Base-by-base conservation (phyloP, 1,140 invertebrate genomes). In the Contarinia nasturtii region DNA sequence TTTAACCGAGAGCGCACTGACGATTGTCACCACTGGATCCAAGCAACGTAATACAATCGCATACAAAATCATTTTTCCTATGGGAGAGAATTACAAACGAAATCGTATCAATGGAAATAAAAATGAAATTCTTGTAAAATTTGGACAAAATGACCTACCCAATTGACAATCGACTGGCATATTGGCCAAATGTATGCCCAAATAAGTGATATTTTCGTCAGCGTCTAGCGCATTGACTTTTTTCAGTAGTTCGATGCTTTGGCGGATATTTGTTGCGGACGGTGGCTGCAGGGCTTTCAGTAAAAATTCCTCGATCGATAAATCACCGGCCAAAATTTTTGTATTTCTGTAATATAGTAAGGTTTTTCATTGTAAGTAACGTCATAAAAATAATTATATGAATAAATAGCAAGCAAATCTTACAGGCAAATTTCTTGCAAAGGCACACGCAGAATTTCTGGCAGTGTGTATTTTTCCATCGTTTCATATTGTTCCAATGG, bases 11-110 rank as follows among this genome's bases (percentile, higher is more conserved):
- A 97, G 67, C 38, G 79, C 76, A 58, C 88, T 86, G 11, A 89
- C 88, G 43, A 98, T 84, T 0, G 91, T 96, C 19, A 98, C 64
- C 20, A 98, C 74, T 5, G 94, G 94, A 69, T 96, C 90, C 2
- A 98, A 64, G 60, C 94, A 98, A 61, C 90, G 90, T 22, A 98
- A 71, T 4, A 94, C 77, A 18, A 91, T 80, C 2, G 86, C 80
- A 60, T 89, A 92, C 2, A 98, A 66, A 20, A 98, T 65, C 77
- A 92, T 86, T 69, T 94, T 92, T 3, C 87, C 89, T 12, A n/a
- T n/a, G n/a, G n/a, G n/a, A n/a, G n/a, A n/a, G n/a, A n/a, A n/a
- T n/a, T n/a, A n/a, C n/a, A 92, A n/a, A n/a, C n/a, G n/a, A n/a
- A n/a, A n/a, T n/a, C n/a, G n/a, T n/a, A n/a, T n/a, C n/a, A n/a